Conservation (phyloP, 2,888 invertebrate genomes). For the Cheilosia soror region DNA sequence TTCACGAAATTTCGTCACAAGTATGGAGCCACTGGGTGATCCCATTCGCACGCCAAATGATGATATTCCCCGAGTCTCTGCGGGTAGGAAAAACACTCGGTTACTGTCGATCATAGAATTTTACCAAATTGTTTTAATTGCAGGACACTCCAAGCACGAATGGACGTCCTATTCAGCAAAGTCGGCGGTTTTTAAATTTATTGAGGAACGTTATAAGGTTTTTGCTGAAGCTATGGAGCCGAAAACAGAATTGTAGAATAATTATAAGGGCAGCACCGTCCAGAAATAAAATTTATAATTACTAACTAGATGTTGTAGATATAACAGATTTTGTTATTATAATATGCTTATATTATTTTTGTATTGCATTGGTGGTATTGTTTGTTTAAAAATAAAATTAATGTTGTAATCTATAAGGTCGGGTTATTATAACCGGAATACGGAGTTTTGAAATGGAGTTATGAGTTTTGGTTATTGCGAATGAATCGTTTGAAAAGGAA, state of each 20-base stretch:
- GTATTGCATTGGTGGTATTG: not conserved
- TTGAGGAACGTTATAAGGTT: conserved; percentile 80
- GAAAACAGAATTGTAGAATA: conserved; percentile 57
- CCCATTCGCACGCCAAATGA: conserved; percentile 83
- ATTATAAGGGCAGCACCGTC: conserved; percentile 1
- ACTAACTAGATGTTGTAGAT: not conserved
- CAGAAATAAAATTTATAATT: not conserved
- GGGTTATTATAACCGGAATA: not conserved
- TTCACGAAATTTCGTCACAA: conserved; percentile 87
- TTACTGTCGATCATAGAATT: not conserved
- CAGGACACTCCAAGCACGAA: conserved; percentile 88
- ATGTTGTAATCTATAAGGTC: not conserved
- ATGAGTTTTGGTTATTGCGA: not conserved
- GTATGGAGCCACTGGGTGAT: conserved; percentile 85
- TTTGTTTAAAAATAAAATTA: conserved; percentile 31
- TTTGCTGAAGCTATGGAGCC: conserved; percentile 23
- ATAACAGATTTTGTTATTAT: not conserved
- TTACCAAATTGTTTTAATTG: conserved; percentile 70
- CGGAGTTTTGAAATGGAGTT: not conserved
- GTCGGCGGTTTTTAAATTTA: conserved; percentile 87
- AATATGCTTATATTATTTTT: conserved; percentile 4
- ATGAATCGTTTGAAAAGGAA: too few relatives aligned
- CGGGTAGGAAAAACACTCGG: conserved; percentile 83
- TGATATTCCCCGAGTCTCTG: conserved; percentile 86
- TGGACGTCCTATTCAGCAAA: conserved; percentile 88